Conservation (phyloP, 2,888 invertebrate species). For the Myopa tessellatipennis region DNA sequence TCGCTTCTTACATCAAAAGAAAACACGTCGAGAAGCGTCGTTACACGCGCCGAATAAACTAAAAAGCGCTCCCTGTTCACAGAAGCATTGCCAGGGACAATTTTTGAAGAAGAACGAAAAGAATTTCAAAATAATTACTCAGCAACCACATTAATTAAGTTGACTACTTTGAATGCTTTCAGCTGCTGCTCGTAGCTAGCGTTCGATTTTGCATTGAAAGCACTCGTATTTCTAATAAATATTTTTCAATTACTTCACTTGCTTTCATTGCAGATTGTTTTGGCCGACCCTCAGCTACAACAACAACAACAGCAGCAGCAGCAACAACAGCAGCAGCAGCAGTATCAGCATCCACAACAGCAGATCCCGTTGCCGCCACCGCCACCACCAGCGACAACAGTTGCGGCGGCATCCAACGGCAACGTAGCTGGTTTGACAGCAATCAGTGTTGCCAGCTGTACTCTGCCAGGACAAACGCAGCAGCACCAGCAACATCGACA, state of each 20-base stretch:
- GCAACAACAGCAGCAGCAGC: conserved; percentile 48
- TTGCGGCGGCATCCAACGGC: conserved; percentile 53
- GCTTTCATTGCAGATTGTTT: conserved; percentile 53
- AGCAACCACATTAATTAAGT: conserved; percentile 30
- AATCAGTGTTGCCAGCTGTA: conserved; percentile 40
- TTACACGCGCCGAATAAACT: conserved; percentile 4
- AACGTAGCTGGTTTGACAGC: conserved; percentile 39
- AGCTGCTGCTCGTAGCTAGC: neutral
- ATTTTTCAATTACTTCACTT: conserved; percentile 31
- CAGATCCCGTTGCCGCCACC: conserved; percentile 50
- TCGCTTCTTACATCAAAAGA: neutral
- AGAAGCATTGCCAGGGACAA: conserved; percentile 36
- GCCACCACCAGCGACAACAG: conserved; percentile 53
- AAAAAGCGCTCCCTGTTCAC: no score
- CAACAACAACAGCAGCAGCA: conserved; percentile 46
- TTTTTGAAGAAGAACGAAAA: neutral
- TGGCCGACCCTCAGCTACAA: conserved; percentile 55
- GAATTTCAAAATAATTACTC: conserved; percentile 10
- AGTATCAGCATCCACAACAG: conserved; percentile 46
- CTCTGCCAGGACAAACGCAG: conserved; percentile 37
- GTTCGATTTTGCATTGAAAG: neutral
- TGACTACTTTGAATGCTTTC: neutral
- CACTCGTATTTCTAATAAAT: neutral
- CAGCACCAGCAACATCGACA: conserved; percentile 37
- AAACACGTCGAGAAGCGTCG: conserved; percentile 20